These are phyloP conservation scores for Geotrypetes seraphini DNA, from an alignment of 2,797 vertebrate species.

Conservation along the genomic window DNA sequence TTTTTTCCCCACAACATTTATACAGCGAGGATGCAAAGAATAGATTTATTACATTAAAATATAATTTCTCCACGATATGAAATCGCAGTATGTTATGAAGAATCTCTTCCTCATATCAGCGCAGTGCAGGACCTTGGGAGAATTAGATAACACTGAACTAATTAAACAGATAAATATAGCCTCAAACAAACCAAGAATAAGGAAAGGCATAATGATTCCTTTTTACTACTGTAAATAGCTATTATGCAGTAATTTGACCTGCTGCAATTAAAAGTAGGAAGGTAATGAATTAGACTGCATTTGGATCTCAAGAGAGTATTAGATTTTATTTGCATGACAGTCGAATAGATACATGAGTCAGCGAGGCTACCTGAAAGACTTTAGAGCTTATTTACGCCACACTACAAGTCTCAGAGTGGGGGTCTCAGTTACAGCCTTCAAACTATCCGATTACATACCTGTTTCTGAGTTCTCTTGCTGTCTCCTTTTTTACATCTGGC, in stretches of 20 bases:
- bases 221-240: constrained; percentile 27
- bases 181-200: constrained; percentile 15
- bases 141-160: constrained; percentile 21
- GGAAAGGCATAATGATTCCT: constrained; percentile 21
- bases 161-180: constrained; percentile 23
- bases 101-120: constrained; percentile 23
- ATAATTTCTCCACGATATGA: not conserved
- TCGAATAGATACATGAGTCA: no score
- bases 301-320: constrained; percentile 25
- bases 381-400: no score
- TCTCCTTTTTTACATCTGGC: no score
- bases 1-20: no score
- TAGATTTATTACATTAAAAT: no score
- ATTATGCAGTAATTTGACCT: constrained; percentile 22
- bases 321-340: constrained; percentile 5
- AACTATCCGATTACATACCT: no score
- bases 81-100: constrained; percentile 19
- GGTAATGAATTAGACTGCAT: constrained; percentile 18
- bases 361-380: constrained; percentile 29
- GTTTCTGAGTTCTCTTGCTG: no score
- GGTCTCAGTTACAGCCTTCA: no score
- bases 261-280: constrained; percentile 26
- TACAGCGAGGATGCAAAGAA: no score
- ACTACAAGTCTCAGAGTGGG: no score
- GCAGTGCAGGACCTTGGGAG: constrained; percentile 1